These are phyloP conservation scores for Platygyra sinensis DNA, from an alignment of 64 coral and sea anemone species.

Conservation along the genomic window DNA sequence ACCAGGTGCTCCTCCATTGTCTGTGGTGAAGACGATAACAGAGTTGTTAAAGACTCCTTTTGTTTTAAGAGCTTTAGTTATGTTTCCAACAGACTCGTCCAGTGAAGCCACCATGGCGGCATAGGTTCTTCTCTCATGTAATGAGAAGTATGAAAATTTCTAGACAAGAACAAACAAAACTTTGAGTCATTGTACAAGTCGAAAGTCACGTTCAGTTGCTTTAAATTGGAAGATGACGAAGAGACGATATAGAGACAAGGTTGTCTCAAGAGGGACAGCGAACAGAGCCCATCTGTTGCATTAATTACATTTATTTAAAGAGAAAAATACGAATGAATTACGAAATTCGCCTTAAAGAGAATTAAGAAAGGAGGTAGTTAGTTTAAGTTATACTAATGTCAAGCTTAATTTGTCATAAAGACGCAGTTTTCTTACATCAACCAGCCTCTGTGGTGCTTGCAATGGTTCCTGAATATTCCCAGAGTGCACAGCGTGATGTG, in stretches of 20 bases:
- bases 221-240: too few species aligned
- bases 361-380: too few species aligned
- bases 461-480: constrained; percentile 51
- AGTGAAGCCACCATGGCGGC: constrained; percentile 64
- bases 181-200: neutral
- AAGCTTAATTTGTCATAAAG: too few species aligned
- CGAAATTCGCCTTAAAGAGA: too few species aligned
- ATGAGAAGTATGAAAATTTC: constrained; percentile 74
- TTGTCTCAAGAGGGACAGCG: too few species aligned
- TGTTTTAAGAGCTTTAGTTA: constrained; percentile 22
- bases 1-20: constrained; percentile 54
- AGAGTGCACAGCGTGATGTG: constrained; percentile 69
- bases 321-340: too few species aligned
- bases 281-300: too few species aligned
- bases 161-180: constrained; percentile 7
- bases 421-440: constrained; percentile 4
- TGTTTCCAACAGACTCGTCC: constrained; percentile 56
- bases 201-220: neutral
- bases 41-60: constrained; percentile 15
- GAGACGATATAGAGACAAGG: too few species aligned
- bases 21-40: constrained; percentile 51
- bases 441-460: constrained; percentile 52
- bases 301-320: too few species aligned
- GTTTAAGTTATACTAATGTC: too few species aligned
- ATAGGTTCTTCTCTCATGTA: constrained; percentile 38